Conservation (phyloP, 1,140 invertebrate species). For the Drosophila tristis region DNA sequence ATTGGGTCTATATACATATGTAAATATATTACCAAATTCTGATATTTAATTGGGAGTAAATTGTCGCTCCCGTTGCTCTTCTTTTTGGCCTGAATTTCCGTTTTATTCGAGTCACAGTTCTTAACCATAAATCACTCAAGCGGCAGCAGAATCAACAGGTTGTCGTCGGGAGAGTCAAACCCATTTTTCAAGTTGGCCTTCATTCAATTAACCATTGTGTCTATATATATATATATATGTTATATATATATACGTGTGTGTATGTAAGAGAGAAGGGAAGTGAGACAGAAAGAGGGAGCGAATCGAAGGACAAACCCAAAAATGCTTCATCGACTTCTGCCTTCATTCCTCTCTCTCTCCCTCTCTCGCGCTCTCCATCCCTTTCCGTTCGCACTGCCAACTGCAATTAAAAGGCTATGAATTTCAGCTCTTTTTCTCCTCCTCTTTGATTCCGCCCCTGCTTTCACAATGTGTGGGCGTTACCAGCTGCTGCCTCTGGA, state of each 20-base stretch:
- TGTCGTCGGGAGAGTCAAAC: slow-evolving; percentile 48
- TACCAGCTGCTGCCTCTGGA: slow-evolving; percentile 9
- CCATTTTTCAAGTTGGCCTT: slow-evolving; percentile 69
- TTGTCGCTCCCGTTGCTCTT: too few relatives aligned
- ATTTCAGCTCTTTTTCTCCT: slow-evolving; percentile 46
- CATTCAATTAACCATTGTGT: slow-evolving; percentile 79
- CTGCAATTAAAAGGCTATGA: slow-evolving; percentile 82
- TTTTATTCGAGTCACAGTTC: background rate
- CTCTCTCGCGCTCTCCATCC: background rate
- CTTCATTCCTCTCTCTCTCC: too few relatives aligned
- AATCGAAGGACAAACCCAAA: slow-evolving; percentile 49
- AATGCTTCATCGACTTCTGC: slow-evolving; percentile 23
- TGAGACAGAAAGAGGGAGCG: background rate
- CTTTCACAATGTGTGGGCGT: slow-evolving; percentile 37
- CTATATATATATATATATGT: slow-evolving; percentile 33
- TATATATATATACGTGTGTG: background rate
- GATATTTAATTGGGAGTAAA: too few relatives aligned
- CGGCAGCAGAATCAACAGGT: slow-evolving; percentile 57
- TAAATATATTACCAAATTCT: too few relatives aligned
- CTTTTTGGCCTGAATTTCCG: background rate
- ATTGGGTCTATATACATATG: too few relatives aligned
- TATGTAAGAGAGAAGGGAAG: slow-evolving; percentile 10
- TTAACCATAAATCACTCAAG: slow-evolving; percentile 65
- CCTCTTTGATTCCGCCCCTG: background rate
- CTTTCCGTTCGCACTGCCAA: slow-evolving; percentile 67